Conservation (phyloP, 2,888 invertebrate genomes). For the Calliopum simillimum region DNA sequence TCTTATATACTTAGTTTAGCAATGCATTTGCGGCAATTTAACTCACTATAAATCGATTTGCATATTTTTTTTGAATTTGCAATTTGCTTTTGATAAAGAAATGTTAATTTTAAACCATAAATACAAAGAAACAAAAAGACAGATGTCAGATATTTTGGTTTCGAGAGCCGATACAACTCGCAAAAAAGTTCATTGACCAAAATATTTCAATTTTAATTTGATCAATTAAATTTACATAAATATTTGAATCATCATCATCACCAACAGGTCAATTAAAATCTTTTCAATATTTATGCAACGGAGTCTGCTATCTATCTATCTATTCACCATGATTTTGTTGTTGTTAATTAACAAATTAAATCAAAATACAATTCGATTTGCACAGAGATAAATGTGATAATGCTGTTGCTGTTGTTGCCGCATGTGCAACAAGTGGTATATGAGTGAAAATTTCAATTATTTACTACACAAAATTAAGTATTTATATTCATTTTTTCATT, state of each 20-base stretch:
- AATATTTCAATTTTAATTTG: background rate
- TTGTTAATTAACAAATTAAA: constrained; percentile 9
- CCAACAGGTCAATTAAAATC: background rate
- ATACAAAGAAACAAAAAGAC: no score
- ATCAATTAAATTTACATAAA: background rate
- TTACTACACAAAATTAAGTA: background rate
- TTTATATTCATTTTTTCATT: background rate
- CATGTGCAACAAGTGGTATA: constrained; percentile 12
- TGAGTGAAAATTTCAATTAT: constrained; percentile 11
- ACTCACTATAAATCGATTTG: no score
- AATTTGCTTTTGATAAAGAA: no score
- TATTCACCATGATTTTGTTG: background rate
- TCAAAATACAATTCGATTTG: constrained; percentile 9
- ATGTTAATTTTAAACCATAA: no score
- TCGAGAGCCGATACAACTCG: no score
- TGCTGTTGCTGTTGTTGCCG: no score
- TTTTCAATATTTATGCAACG: constrained; percentile 5
- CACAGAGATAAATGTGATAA: background rate
- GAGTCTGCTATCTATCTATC: background rate
- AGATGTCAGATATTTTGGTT: no score
- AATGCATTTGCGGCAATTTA: no score
- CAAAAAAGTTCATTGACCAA: constrained; percentile 4
- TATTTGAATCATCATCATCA: background rate
- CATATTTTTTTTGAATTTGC: no score
- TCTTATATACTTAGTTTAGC: no score